phyloP scores from a whole-genome alignment of 2,888 invertebrate species.

The Protonemura montana region DNA sequence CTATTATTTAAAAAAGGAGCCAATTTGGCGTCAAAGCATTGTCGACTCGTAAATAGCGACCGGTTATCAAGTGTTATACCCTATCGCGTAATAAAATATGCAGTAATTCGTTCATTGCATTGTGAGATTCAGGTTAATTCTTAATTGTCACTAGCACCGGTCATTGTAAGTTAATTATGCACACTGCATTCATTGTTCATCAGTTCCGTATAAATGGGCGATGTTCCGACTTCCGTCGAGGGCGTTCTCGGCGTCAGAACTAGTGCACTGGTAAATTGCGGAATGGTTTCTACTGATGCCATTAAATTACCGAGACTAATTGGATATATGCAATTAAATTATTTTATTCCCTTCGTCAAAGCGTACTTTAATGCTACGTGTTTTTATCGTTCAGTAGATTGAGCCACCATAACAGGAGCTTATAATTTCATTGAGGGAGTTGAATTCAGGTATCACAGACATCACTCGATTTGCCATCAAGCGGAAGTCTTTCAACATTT shows the following conservation, averaged over 20 bases:
- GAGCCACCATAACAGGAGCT: not conserved
- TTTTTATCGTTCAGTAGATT: not conserved
- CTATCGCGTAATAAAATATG: not conserved
- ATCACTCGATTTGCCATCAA: not conserved
- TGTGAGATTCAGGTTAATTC: slow-evolving; percentile 12
- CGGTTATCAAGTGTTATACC: not conserved
- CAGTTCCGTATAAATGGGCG: not conserved
- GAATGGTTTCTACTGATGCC: not conserved
- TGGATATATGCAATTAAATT: not conserved
- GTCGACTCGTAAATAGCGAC: not conserved
- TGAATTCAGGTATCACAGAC: not conserved
- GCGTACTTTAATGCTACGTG: not conserved
- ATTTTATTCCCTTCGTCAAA: not conserved
- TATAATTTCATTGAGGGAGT: not conserved
- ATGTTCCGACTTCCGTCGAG: slow-evolving; percentile 5
- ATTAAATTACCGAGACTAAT: not conserved
- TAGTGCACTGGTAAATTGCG: not conserved
- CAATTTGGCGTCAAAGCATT: not conserved
- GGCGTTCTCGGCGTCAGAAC: not conserved
- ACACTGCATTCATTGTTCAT: not conserved
- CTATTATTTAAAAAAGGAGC: not conserved
- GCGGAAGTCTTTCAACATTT: not conserved
- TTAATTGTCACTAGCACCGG: slow-evolving; percentile 4
- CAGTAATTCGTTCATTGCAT: not conserved
- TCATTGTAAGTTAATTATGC: not conserved